Evolutionary conservation across 2,888 invertebrate species (phyloP), one percentile per base, ranked within the genome.

Genomic region (Stenchaetothrips biformis): DNA sequence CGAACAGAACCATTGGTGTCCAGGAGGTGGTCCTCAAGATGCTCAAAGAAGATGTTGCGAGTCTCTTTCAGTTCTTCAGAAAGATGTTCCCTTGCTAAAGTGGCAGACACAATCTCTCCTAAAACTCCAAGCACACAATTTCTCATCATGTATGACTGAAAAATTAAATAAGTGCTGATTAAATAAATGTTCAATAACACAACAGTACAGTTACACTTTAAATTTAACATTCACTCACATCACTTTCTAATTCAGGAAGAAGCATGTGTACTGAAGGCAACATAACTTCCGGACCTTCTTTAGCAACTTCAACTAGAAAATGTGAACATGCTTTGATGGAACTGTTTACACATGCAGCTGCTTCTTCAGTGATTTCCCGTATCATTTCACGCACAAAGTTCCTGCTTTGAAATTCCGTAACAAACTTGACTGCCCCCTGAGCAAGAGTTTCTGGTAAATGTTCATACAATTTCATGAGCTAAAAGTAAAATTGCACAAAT

Each of bases 1-100:
- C 98, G 89, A 0, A 97, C 97, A 85, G 94, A 93, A 0, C 96
- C 95, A 79, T 96, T 92, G 4, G 90, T 87, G 85, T 99, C 98
- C 83, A 92, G 91, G 80, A 97, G 90, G 85, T 98, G 97, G 74
- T 94, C 93, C 84, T 92, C 89, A 21, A 98, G 87, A 85, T 92
- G 91, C 80, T 93, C 92, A 6, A 98, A 89, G 84, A 96, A 93
- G 84, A 94, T 92, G 85, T 97, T 94, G 2, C 96, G 89, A 78
- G 90, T 90, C 78, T 89, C 88, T 83, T 91, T 92, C 83, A 92
- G 89, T 81, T 92, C 92, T 53, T 92, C 90, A 27, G 90, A 88
- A 48, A 95, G 87, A 1, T 92, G 91, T 84, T 95, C 94, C 37
- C 79, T 78, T 11, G 92, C 92, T 7, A 97, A 88, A 83, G 93